Conservation (phyloP, 2,113 vertebrate genomes). For the Oreochromis aureus region DNA sequence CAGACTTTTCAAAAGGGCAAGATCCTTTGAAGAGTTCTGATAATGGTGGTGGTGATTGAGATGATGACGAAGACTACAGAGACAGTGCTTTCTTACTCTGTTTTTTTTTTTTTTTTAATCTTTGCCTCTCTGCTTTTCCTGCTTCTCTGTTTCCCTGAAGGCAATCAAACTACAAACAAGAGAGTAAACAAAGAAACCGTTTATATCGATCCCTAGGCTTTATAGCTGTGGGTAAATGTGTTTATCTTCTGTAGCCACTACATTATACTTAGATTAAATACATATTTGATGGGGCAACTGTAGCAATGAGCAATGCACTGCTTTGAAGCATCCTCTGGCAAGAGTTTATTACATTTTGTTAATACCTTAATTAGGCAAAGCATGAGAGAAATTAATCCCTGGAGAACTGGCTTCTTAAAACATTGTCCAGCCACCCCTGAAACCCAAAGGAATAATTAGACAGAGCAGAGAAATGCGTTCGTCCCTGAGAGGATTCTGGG, state of each 20-base stretch:
- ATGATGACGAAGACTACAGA: not conserved
- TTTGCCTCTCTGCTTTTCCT: conserved; percentile 1
- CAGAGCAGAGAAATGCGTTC: not conserved
- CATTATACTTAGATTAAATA: conserved; percentile 40
- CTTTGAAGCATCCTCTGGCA: conserved; percentile 23
- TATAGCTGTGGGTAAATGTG: conserved; percentile 30
- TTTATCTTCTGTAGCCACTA: conserved; percentile 37
- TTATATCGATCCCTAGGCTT: conserved; percentile 41
- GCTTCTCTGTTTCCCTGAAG: not conserved
- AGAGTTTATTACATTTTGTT: conserved; percentile 46
- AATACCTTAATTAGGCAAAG: conserved; percentile 55
- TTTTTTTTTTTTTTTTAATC: not conserved
- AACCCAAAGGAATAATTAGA: conserved; percentile 45
- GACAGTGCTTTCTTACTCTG: not conserved
- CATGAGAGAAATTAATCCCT: conserved; percentile 46
- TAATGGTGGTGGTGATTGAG: not conserved
- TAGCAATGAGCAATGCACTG: not conserved
- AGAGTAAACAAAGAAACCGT: conserved; percentile 35
- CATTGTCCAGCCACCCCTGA: conserved; percentile 41
- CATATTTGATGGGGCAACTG: conserved; percentile 30
- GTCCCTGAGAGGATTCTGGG: conserved; percentile 18
- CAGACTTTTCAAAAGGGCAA: conserved; percentile 1
- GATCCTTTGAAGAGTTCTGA: not conserved
- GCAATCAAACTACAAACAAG: conserved; percentile 32
- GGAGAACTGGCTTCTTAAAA: conserved; percentile 29